Evolutionary conservation across 2,888 invertebrate genomes (phyloP).

Genomic region (Nomada hirtipes): DNA sequence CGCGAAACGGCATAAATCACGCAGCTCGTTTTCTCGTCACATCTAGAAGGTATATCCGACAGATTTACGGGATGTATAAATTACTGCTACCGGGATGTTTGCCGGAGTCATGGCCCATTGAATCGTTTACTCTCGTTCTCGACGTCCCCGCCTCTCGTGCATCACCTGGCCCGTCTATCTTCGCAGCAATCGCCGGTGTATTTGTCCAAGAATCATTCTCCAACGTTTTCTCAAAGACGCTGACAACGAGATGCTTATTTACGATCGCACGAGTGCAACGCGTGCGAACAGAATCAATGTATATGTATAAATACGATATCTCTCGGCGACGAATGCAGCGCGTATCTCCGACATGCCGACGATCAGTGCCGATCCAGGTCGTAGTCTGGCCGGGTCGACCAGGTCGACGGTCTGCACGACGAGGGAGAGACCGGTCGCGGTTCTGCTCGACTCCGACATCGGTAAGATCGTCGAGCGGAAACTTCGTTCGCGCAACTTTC

Average conservation of each 20-base stretch:
- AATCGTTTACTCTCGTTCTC: conserved; percentile 22
- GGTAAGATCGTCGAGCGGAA: conserved; percentile 63
- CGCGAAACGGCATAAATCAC: conserved; percentile 48
- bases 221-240: background rate
- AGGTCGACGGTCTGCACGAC: background rate
- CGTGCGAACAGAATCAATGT: background rate
- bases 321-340: background rate
- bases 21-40: conserved; percentile 57
- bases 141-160: background rate
- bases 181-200: background rate
- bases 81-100: conserved; percentile 53
- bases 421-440: background rate
- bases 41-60: conserved; percentile 48
- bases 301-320: conserved; percentile 51
- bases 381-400: conserved; percentile 19
- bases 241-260: conserved; percentile 24
- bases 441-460: conserved; percentile 64
- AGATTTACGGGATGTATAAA: conserved; percentile 66
- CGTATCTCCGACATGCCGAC: conserved; percentile 42
- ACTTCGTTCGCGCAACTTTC: conserved; percentile 55
- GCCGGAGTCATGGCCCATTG: conserved; percentile 24
- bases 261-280: background rate
- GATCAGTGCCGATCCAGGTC: conserved; percentile 42
- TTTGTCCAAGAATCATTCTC: conserved; percentile 25
- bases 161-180: background rate